Percentiles rank a stretch among this genome's conserved stretches.
Evolutionary conservation across 2,797 vertebrate genomes (phyloP).

Genomic region (Rhinoraja longicauda): DNA sequence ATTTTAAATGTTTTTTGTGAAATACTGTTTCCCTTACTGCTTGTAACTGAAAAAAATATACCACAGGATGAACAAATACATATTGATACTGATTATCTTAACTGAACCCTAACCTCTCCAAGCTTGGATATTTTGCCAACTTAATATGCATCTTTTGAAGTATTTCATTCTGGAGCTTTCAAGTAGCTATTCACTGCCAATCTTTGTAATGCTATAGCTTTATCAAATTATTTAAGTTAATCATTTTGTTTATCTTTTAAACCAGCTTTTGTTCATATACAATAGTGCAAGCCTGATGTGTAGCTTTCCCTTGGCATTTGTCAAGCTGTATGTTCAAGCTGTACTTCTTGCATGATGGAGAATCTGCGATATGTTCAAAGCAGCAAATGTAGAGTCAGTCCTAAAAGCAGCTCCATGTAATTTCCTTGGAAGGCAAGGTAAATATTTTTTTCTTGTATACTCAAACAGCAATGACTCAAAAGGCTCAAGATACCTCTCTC

Average conservation of each 20-base stretch:
- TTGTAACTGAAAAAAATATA: not conserved
- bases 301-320: not conserved
- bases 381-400: not conserved
- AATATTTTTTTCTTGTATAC: not conserved
- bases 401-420: not conserved
- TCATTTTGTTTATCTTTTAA: not conserved
- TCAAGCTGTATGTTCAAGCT: not conserved
- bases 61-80: not conserved
- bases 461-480: conserved; percentile 15
- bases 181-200: not conserved
- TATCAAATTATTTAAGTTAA: not conserved
- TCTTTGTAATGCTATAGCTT: not conserved
- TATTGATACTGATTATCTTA: not conserved
- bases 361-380: not conserved
- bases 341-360: not conserved
- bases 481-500: not conserved
- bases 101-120: not conserved
- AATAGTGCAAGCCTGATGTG: conserved; percentile 13
- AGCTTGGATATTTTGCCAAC: not conserved
- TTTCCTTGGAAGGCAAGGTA: conserved; percentile 17
- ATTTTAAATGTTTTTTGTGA: not conserved
- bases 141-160: not conserved
- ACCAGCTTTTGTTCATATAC: no score
- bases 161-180: not conserved
- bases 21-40: not conserved